Evolutionary conservation across 2,113 vertebrate genomes (phyloP).

Genomic region (Capra hircus): DNA sequence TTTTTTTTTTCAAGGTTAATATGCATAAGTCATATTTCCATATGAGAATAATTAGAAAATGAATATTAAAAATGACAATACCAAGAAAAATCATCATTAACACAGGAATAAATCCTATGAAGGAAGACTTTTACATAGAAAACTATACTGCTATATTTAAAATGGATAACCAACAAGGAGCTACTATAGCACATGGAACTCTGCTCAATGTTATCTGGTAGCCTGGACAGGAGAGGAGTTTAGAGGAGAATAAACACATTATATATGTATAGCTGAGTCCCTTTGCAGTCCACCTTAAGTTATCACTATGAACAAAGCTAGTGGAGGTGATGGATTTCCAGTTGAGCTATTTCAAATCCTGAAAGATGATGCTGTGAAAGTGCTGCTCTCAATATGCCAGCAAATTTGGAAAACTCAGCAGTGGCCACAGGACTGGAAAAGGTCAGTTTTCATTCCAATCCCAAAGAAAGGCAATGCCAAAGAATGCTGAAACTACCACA

Average conservation of each 20-base stretch:
- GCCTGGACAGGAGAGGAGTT: not conserved
- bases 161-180: not conserved
- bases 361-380: too few relatives aligned
- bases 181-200: not conserved
- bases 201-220: not conserved
- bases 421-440: too few relatives aligned
- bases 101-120: not conserved
- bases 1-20: not conserved
- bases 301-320: not conserved
- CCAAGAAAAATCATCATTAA: not conserved
- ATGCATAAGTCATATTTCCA: not conserved
- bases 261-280: not conserved
- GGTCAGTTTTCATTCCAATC: too few relatives aligned
- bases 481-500: too few relatives aligned
- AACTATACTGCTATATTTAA: not conserved
- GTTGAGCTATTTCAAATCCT: too few relatives aligned
- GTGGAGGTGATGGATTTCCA: too few relatives aligned
- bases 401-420: too few relatives aligned
- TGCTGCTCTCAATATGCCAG: too few relatives aligned
- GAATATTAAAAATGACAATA: not conserved
- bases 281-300: not conserved
- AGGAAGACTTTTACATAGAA: not conserved
- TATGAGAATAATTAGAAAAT: not conserved
- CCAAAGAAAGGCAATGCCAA: too few relatives aligned
- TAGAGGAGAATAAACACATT: not conserved